Base-by-base conservation (phyloP, 2,797 vertebrate genomes). In the Scolopax rusticola region DNA sequence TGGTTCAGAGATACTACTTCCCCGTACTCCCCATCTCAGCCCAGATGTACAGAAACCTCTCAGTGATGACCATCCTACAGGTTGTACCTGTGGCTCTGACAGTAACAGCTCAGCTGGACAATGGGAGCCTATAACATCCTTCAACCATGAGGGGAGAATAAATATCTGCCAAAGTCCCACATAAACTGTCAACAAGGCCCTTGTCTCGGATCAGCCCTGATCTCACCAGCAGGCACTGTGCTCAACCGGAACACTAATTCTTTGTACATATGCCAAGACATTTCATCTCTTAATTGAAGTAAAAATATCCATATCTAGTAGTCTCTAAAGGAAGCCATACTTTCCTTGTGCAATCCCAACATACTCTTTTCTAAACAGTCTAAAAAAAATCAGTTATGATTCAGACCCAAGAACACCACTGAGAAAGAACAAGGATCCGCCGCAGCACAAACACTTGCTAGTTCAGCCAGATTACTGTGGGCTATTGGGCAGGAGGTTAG, bases 251-350 rank as follows among this genome's bases (percentile, higher is more conserved):
- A 91, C 54, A 87, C 65, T 89, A 84, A 87, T 80, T 85, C 87
- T 86, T 76, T 93, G 64, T 77, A 79, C 13, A 1, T n/a, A 53
- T 73, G 76, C 73, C 89, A 92, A 84, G 79, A 78, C 27, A 81
- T 78, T 95, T 92, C 24, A 91, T 84, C 73, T 87, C 88, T 63
- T 90, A 90, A 76, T 54, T 81, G 84, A 90, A 73, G 38, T n/a
- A 78, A 89, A 87, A 96, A 85, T 1, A 3, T 70, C 48, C 48
- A 28, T 41, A 30, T 61, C 85, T 25, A 32, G 12, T 15, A 59
- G 78, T 93, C 67, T 71, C 25, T 3, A 75, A 79, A 85, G 38
- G 53, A 91, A 95, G 18, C 2, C 45, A 53, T 78, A 67, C 40
- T 91, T 69, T 38, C 51, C 56, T 90, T 71, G 51, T 57, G 57